Evolutionary conservation across 2,113 vertebrate genomes (phyloP).

Genomic region (Urocitellus parryii): DNA sequence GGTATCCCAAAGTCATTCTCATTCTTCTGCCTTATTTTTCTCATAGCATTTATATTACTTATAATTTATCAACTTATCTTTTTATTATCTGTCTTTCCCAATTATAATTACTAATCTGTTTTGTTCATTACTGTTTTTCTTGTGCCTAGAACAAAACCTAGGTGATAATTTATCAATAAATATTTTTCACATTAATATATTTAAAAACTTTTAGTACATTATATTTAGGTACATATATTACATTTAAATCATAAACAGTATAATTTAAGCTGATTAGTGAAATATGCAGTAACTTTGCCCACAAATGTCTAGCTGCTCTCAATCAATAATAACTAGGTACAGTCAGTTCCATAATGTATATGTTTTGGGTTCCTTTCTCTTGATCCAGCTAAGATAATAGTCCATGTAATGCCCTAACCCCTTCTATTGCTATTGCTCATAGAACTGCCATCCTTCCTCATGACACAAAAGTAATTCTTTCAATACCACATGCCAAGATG

Average conservation of each 20-base stretch:
- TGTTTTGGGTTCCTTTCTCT: neutral
- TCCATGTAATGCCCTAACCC: neutral
- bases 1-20: neutral
- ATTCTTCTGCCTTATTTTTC: neutral
- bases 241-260: neutral
- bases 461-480: neutral
- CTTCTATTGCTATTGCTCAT: neutral
- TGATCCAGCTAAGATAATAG: neutral
- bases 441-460: neutral
- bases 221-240: neutral
- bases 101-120: neutral
- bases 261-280: conserved; percentile 1
- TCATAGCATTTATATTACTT: neutral
- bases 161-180: neutral
- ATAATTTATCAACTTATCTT: neutral
- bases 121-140: neutral
- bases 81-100: neutral
- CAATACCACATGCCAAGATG: neutral
- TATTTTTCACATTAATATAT: neutral
- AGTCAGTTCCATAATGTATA: neutral
- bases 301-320: neutral
- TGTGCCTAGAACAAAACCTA: neutral
- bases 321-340: neutral
- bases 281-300: neutral
- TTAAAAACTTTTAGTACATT: neutral